Evolutionary conservation across 2,888 invertebrate species (phyloP).

Genomic region (Stenichneumon culpator): DNA sequence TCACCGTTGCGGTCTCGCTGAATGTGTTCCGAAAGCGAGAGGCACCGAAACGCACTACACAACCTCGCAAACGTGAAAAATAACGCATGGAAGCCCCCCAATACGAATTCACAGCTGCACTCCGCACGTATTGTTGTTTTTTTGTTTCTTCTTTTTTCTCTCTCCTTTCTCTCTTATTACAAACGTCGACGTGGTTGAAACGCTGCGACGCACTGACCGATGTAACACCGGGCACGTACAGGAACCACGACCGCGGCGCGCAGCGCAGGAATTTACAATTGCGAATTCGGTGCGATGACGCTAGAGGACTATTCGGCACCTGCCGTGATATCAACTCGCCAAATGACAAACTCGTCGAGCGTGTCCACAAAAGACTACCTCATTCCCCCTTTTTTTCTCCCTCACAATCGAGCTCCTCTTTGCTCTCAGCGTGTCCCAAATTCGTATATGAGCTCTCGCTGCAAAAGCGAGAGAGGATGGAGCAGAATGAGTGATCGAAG

Average conservation of each 20-base stretch:
- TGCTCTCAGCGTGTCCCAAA: slow-evolving; percentile 1
- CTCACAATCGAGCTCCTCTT: slow-evolving; percentile 1
- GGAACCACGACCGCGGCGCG: background rate
- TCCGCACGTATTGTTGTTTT: background rate
- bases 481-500: slow-evolving; percentile 30
- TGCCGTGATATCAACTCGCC: slow-evolving; percentile 10
- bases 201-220: background rate
- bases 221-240: background rate
- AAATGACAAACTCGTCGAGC: slow-evolving; percentile 20
- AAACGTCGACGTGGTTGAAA: slow-evolving; percentile 7
- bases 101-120: background rate
- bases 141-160: background rate
- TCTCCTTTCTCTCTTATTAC: background rate
- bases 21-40: slow-evolving; percentile 45
- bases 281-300: slow-evolving; percentile 26
- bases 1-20: slow-evolving; percentile 34
- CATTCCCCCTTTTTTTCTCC: background rate
- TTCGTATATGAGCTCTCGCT: slow-evolving; percentile 18
- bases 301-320: background rate
- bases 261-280: slow-evolving; percentile 31
- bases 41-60: background rate
- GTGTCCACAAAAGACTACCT: slow-evolving; percentile 33
- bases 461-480: background rate
- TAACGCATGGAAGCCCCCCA: background rate
- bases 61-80: slow-evolving; percentile 11